A percentile compares a stretch with the other conserved stretches of the same genome.
These are phyloP conservation scores for Eulithis prunata DNA, from an alignment of 2,888 invertebrate species.

Conservation along the genomic window DNA sequence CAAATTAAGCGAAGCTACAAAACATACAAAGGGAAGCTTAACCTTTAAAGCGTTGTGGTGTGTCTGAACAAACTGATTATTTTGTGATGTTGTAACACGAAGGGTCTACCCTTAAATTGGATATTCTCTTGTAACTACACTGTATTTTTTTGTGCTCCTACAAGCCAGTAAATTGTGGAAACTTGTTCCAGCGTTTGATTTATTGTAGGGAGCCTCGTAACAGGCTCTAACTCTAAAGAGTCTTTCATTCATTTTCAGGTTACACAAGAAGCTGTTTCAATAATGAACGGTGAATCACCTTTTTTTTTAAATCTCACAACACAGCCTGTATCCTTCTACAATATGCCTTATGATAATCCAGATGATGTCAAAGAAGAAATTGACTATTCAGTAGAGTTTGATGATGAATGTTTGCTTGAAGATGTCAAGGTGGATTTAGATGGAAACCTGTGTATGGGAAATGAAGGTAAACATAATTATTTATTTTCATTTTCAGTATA, in stretches of 20 bases:
- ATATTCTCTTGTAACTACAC: too few relatives aligned
- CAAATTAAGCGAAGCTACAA: too few relatives aligned
- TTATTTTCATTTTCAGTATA: too few relatives aligned
- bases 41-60: too few relatives aligned
- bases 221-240: not conserved
- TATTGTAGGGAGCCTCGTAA: not conserved
- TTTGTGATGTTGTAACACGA: too few relatives aligned
- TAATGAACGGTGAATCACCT: conserved; percentile 18
- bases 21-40: too few relatives aligned
- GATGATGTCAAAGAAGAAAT: conserved; percentile 8
- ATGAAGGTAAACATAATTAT: conserved; percentile 1
- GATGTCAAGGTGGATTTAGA: conserved; percentile 15
- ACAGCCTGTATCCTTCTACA: conserved; percentile 14
- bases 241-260: conserved; percentile 12
- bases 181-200: too few relatives aligned
- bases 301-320: not conserved
- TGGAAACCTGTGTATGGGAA: not conserved
- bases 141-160: too few relatives aligned
- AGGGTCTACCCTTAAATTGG: too few relatives aligned
- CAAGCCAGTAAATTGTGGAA: too few relatives aligned
- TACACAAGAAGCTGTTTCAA: conserved; percentile 18
- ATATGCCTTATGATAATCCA: conserved; percentile 5
- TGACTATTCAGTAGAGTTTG: not conserved
- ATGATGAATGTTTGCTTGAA: conserved; percentile 1
- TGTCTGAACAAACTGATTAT: too few relatives aligned